Base-by-base conservation (phyloP, 2,888 invertebrate genomes). In the Arrhopalites spinosus region DNA sequence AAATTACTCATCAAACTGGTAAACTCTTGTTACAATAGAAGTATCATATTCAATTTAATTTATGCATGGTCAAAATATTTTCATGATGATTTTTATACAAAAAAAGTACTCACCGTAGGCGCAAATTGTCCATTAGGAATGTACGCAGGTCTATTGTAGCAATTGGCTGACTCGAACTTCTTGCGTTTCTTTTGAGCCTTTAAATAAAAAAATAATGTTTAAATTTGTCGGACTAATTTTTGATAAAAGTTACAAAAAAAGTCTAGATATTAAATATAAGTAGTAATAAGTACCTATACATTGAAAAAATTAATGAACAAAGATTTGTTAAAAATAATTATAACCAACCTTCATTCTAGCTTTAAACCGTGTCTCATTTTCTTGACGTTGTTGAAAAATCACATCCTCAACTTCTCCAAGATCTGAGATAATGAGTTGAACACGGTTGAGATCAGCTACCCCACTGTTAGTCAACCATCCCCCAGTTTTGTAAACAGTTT, bases 391-490 rank as follows among this genome's bases (percentile, higher is more conserved):
- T 85, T 93, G 93, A 86, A 99, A 99, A 85, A 99, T 99, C 87
- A 96, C 93, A 88, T 99, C 98, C 86, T 99, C 99, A 43, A 91
- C 92, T 85, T 92, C 90, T 0, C 98, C 99, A 67, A 99, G 88
- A 85, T 98, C 95, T 36, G 91, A 90, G 92, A 99, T 91, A 73
- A 99, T 98, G 82, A 97, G 87, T 86, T 99, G 98, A 8, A 98
- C 98, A 61, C 98, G 89, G 83, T 93, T 92, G 77, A 98, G 88
- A 85, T 95, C 92, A 15, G 98, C 97, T 82, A 95, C 92, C 0
- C 99, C 99, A 53, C 94, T 95, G 84, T 97, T 91, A 0, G 99
- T 98, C 79, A 99, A 88, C 88, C 93, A 99, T 23, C 97, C 97
- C 85, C 92, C 92, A n/a, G 96, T 96, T 87, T 92, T 95, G 84